Percentiles rank a stretch among this genome's conserved stretches.
Evolutionary conservation across 2,888 invertebrate genomes (phyloP).

Genomic region (Gryllus longicercus): DNA sequence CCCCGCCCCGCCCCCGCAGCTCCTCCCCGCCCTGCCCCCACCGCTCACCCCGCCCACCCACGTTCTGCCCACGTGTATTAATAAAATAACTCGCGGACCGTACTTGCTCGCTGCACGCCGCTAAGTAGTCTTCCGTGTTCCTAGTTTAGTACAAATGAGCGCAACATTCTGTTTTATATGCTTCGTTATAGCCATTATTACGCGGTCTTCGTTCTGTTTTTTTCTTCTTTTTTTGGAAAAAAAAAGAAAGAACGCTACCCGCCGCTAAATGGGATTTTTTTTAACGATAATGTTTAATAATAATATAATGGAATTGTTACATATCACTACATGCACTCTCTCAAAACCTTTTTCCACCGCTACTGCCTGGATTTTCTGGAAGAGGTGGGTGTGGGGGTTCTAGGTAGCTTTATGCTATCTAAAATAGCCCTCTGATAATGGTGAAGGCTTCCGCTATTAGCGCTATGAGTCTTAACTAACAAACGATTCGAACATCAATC

Average conservation of each 20-base stretch:
- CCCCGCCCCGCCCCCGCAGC: not conserved
- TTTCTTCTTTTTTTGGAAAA: not conserved
- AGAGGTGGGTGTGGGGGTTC: too few species aligned
- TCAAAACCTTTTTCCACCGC: too few species aligned
- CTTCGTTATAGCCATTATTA: slow-evolving; percentile 1
- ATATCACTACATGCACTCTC: not conserved
- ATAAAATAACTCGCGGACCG: not conserved
- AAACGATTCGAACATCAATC: not conserved
- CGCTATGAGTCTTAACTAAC: not conserved
- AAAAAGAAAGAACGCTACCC: not conserved
- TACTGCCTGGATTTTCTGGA: too few species aligned
- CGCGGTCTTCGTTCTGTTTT: not conserved
- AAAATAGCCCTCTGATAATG: too few species aligned
- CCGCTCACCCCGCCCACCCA: not conserved
- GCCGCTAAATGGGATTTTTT: not conserved
- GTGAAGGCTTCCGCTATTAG: not conserved
- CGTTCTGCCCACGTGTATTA: not conserved
- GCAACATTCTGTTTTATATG: slow-evolving; percentile 10
- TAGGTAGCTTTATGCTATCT: too few species aligned
- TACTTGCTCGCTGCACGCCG: not conserved
- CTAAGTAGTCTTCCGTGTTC: slow-evolving; percentile 17
- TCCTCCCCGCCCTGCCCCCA: not conserved
- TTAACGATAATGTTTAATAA: slow-evolving; percentile 17
- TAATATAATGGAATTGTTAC: slow-evolving; percentile 17
- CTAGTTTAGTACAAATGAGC: slow-evolving; percentile 17